Evolutionary conservation across 2,113 vertebrate species (phyloP).

Genomic region (Falco punctatus): DNA sequence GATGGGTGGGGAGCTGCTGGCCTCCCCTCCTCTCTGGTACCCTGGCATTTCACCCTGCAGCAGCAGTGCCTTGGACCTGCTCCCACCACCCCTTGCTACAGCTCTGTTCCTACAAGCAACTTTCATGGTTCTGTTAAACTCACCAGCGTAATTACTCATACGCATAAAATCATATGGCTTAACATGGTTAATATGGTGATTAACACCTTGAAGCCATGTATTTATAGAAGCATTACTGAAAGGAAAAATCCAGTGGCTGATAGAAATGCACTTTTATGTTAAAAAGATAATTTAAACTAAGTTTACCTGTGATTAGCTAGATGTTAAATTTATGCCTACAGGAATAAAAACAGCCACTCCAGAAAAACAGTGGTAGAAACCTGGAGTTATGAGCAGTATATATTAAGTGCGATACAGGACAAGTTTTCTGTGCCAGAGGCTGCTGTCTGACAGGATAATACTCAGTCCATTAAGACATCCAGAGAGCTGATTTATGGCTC

Average conservation of each 20-base stretch:
- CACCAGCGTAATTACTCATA: neutral
- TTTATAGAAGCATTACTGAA: neutral
- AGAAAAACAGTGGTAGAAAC: neutral
- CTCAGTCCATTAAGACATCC: neutral
- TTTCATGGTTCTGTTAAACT: neutral
- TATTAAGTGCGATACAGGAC: neutral
- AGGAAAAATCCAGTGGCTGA: neutral
- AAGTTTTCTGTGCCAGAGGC: neutral
- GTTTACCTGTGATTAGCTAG: neutral
- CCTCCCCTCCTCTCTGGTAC: rapidly evolving
- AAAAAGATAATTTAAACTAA: neutral
- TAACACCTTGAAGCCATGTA: neutral
- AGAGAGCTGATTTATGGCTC: neutral
- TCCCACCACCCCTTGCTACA: neutral
- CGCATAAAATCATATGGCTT: neutral
- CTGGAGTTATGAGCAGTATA: neutral
- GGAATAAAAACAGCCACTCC: neutral
- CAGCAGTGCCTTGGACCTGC: neutral
- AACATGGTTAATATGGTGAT: neutral
- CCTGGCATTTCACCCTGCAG: neutral
- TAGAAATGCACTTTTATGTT: neutral
- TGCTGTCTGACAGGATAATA: neutral
- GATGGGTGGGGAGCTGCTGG: neutral
- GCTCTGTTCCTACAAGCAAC: neutral
- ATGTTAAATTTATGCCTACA: neutral